Evolutionary conservation across 2,888 invertebrate species (phyloP), one percentile per base, ranked within the genome.

Genomic region (Polyommatus iphigenia): DNA sequence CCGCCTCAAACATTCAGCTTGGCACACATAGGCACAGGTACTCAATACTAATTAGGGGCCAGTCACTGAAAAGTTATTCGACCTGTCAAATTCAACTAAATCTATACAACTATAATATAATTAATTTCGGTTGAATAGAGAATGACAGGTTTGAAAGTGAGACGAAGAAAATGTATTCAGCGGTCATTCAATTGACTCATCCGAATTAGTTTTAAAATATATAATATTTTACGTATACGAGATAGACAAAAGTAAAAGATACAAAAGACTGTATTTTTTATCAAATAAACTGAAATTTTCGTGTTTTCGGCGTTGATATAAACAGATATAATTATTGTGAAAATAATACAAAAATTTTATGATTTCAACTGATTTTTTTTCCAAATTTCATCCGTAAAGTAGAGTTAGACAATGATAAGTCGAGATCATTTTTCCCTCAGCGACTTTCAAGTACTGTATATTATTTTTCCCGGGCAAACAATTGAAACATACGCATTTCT

Each of bases 401-500:
- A 59, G 20, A 59, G 59, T 59, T 8, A 59, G 20, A 59, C n/a
- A 5, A 54, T n/a, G 59, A 20, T 8, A 62, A 62, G 59, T 59
- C 20, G 8, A n/a, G 4, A 62, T 10, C 13, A 24, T 62, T 24
- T 62, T 24, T 13, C 13, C 24, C 24, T 13, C 24, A 62, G 24
- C n/a, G 8, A 59, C 59, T 62, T 62, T 20, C 10, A 1, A 13
- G 62, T 62, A 62, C 20, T 62, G 62, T 62, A 59, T 59, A 20
- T 62, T 24, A 59, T 59, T n/a, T n/a, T 77, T 77, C n/a, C 29
- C 67, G n/a, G 72, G 13, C 32, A 32, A 80, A 81, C 83, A 82
- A 85, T 83, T 84, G 82, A 83, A 83, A 84, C 83, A 88, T 88
- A 89, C 87, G 86, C 91, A 91, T 93, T 92, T 93, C 93, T 91